Evolutionary conservation across 2,888 invertebrate genomes (phyloP).

Genomic region (Labia minor): DNA sequence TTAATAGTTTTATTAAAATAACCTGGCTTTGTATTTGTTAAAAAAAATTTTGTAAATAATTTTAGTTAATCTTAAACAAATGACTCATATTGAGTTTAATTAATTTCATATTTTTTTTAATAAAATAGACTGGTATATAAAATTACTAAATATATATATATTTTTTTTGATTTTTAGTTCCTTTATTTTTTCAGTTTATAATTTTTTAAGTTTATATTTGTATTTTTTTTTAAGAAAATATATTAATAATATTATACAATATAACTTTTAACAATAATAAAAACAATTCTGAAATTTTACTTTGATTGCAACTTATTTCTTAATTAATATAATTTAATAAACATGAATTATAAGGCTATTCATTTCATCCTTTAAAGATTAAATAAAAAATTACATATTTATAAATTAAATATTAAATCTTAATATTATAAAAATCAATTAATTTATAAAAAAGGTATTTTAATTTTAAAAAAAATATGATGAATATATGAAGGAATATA

Average conservation of each 20-base stretch:
- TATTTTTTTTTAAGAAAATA: not conserved
- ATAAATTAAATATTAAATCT: too few relatives aligned
- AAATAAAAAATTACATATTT: too few relatives aligned
- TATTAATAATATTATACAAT: not conserved
- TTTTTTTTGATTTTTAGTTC: not conserved
- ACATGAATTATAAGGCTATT: too few relatives aligned
- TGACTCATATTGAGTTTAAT: conserved; percentile 5
- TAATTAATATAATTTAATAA: too few relatives aligned
- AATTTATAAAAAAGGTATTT: too few relatives aligned
- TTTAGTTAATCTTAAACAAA: not conserved
- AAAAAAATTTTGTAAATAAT: not conserved
- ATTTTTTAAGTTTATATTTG: not conserved
- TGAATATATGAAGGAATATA: too few relatives aligned
- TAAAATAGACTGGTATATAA: conserved; percentile 13
- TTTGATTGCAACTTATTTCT: too few relatives aligned
- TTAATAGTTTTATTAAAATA: not conserved
- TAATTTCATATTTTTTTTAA: conserved; percentile 13
- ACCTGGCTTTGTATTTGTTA: conserved; percentile 13
- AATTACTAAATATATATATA: not conserved
- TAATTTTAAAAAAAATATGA: too few relatives aligned
- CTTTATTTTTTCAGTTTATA: not conserved
- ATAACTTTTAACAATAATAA: not conserved
- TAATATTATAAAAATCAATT: too few relatives aligned
- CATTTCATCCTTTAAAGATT: too few relatives aligned
- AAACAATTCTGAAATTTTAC: too few relatives aligned